These are phyloP conservation scores for Ascaphus truei DNA, from an alignment of 2,113 vertebrate genomes.

Conservation along the genomic window DNA sequence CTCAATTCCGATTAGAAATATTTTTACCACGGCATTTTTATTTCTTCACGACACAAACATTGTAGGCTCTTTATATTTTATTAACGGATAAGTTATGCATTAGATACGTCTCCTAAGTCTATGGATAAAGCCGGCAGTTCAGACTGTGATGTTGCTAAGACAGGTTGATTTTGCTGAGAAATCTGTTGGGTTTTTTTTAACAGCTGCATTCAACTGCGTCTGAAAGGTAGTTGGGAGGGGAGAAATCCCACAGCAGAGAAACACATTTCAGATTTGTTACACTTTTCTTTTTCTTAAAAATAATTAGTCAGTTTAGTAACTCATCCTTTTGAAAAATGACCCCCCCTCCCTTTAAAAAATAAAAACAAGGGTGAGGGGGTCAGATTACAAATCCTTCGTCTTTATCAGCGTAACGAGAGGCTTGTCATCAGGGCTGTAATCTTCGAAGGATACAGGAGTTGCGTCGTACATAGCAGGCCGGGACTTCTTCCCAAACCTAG, in stretches of 20 bases:
- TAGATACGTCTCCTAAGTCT: slow-evolving; percentile 66
- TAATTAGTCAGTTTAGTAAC: slow-evolving; percentile 68
- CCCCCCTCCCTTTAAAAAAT: not conserved
- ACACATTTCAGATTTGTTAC: slow-evolving; percentile 61
- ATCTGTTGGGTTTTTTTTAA: slow-evolving; percentile 8
- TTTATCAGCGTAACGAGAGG: slow-evolving; percentile 97
- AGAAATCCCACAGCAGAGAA: slow-evolving; percentile 11
- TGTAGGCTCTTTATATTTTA: slow-evolving; percentile 60
- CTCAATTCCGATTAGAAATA: slow-evolving; percentile 66
- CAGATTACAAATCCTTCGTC: slow-evolving; percentile 97
- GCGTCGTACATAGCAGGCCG: slow-evolving; percentile 95
- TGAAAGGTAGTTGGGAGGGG: not conserved
- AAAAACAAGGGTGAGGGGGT: slow-evolving; percentile 33
- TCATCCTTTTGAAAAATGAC: slow-evolving; percentile 74
- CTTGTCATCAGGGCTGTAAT: slow-evolving; percentile 96
- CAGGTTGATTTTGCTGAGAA: not conserved
- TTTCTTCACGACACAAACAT: slow-evolving; percentile 74
- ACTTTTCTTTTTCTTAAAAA: slow-evolving; percentile 74
- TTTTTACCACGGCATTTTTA: slow-evolving; percentile 64
- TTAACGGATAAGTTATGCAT: slow-evolving; percentile 62
- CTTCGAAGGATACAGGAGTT: slow-evolving; percentile 91
- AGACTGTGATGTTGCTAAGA: slow-evolving; percentile 24
- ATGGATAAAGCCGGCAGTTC: slow-evolving; percentile 62
- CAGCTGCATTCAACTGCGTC: not conserved
- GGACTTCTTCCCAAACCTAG: slow-evolving; percentile 95